phyloP scores from a whole-genome alignment of 2,888 invertebrate species.

The Terebella lapidaria region DNA sequence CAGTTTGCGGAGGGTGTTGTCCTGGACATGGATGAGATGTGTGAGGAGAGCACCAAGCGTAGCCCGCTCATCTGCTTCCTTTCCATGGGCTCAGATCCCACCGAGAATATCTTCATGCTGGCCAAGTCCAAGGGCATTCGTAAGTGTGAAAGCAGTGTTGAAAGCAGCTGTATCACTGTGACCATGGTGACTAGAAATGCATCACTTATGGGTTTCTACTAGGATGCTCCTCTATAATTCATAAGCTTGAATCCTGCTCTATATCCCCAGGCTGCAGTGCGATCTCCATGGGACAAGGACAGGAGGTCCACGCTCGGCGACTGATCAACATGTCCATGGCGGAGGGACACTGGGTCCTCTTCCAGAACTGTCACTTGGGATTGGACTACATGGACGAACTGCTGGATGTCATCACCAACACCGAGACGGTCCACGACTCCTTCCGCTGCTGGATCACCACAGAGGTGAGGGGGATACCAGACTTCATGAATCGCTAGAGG shows the following conservation, averaged over 20 bases:
- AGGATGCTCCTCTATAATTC: too few species aligned
- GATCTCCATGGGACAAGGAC: conserved; percentile 97
- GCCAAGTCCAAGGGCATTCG: conserved; percentile 72
- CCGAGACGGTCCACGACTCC: conserved; percentile 75
- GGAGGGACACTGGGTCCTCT: conserved; percentile 83
- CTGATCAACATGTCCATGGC: conserved; percentile 75
- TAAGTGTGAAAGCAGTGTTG: conserved; percentile 7
- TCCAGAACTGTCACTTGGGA: conserved; percentile 95
- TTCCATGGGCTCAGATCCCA: conserved; percentile 93
- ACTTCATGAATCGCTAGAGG: too few species aligned
- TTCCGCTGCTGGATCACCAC: conserved; percentile 93
- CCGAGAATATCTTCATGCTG: conserved; percentile 81
- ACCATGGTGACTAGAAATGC: not conserved
- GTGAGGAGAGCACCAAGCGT: conserved; percentile 81
- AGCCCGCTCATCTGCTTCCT: conserved; percentile 87
- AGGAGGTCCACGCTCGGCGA: conserved; percentile 79
- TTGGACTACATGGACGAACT: conserved; percentile 88
- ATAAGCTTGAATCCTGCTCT: too few species aligned
- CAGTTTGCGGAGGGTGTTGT: conserved; percentile 80
- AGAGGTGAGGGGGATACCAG: too few species aligned
- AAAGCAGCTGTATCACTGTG: not conserved
- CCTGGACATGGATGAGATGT: conserved; percentile 82
- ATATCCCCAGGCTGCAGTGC: conserved; percentile 67
- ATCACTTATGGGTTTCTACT: not conserved
- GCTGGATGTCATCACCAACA: conserved; percentile 72